Conservation (phyloP, 2,113 vertebrate genomes). For the Numida meleagris region DNA sequence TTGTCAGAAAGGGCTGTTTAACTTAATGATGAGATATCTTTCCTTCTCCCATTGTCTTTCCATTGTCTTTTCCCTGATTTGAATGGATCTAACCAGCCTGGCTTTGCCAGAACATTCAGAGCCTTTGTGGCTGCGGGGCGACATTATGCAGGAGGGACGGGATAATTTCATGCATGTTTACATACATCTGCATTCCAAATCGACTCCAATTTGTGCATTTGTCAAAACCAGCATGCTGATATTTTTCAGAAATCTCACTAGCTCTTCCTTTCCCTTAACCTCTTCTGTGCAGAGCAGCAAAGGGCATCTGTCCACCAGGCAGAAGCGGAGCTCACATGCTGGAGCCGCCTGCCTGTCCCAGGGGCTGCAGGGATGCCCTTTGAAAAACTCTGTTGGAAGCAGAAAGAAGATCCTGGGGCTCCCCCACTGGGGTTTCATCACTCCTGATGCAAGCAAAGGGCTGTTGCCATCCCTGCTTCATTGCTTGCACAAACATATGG, state of each 20-base stretch:
- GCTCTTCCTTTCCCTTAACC: conserved; percentile 51
- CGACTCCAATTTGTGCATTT: conserved; percentile 60
- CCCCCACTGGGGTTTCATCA: neutral
- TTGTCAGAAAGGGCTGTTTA: neutral
- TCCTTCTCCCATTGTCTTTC: neutral
- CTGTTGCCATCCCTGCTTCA: neutral
- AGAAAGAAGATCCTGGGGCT: neutral
- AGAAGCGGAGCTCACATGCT: neutral
- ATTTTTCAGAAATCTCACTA: conserved; percentile 27
- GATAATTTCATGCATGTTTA: conserved; percentile 69
- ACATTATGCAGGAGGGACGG: conserved; percentile 49
- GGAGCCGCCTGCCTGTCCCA: neutral
- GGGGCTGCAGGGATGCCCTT: conserved; percentile 1
- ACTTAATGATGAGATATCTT: neutral
- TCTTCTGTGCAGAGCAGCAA: neutral
- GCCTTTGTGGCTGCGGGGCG: neutral
- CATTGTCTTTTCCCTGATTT: neutral
- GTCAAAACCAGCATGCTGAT: conserved; percentile 54
- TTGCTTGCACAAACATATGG: neutral
- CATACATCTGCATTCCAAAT: conserved; percentile 70
- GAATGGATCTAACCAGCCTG: neutral
- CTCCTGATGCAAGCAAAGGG: neutral
- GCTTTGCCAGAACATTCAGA: neutral
- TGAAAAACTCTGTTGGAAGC: neutral
- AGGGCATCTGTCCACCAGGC: neutral